phyloP scores from a whole-genome alignment of 2,797 vertebrate species.

The Falco peregrinus region DNA sequence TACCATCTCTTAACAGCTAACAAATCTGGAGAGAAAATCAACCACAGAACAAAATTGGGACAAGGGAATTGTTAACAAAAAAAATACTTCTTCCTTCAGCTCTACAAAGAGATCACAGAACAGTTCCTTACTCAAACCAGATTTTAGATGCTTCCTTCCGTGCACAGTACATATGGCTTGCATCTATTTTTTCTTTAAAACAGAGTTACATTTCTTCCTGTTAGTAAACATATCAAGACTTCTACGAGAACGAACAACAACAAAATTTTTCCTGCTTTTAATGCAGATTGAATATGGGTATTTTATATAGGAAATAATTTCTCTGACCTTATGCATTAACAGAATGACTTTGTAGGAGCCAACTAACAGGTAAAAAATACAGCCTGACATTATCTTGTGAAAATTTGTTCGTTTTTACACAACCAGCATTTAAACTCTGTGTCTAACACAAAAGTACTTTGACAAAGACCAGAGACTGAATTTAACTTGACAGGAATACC shows the following conservation, averaged over 20 bases:
- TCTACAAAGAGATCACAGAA: slow-evolving; percentile 69
- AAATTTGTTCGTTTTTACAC: background rate
- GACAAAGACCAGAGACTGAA: background rate
- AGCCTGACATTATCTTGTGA: background rate
- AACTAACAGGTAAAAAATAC: slow-evolving; percentile 11
- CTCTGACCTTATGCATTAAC: background rate
- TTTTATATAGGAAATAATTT: background rate
- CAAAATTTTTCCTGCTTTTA: slow-evolving; percentile 14
- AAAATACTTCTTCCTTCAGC: slow-evolving; percentile 50
- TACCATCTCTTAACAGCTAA: slow-evolving; percentile 62
- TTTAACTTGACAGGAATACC: background rate
- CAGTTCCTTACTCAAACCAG: slow-evolving; percentile 63
- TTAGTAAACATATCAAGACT: slow-evolving; percentile 60
- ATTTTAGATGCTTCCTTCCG: slow-evolving; percentile 58
- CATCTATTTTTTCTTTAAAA: slow-evolving; percentile 55
- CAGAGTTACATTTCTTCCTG: slow-evolving; percentile 62
- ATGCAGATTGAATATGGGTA: background rate
- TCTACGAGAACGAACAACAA: background rate
- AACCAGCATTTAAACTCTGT: background rate
- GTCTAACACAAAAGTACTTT: background rate
- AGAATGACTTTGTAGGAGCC: background rate
- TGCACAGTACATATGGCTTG: slow-evolving; percentile 44
- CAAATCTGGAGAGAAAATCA: slow-evolving; percentile 41
- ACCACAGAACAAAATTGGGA: slow-evolving; percentile 57
- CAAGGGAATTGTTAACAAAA: slow-evolving; percentile 59